Evolutionary conservation across 2,113 vertebrate species (phyloP).

Genomic region (Tiliqua scincoides): DNA sequence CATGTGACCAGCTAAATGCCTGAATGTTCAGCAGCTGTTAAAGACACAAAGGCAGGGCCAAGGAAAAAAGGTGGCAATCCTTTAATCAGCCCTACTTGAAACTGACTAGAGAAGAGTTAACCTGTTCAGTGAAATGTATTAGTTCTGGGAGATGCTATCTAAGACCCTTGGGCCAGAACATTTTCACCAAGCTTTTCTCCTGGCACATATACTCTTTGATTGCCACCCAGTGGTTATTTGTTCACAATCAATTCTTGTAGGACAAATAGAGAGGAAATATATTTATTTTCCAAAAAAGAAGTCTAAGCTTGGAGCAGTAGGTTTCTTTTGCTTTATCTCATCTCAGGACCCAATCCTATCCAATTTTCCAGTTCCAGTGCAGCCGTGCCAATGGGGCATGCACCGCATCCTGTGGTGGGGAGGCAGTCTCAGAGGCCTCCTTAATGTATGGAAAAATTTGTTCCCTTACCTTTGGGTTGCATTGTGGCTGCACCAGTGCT

Average conservation of each 20-base stretch:
- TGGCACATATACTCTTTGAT: neutral
- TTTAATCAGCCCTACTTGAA: neutral
- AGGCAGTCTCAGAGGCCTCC: no score
- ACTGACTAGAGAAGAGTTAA: neutral
- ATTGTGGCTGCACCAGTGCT: no score
- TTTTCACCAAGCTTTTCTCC: neutral
- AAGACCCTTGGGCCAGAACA: neutral
- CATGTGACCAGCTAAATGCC: no score
- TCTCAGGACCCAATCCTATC: neutral
- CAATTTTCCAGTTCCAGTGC: no score
- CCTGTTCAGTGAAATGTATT: neutral
- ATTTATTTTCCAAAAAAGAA: neutral
- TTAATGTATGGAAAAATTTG: no score
- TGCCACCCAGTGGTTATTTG: neutral
- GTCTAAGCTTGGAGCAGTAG: neutral
- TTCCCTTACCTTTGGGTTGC: no score
- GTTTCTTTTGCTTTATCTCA: neutral
- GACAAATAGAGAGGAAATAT: neutral
- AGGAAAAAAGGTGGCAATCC: no score
- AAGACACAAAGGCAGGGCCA: no score
- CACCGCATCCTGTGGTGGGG: no score
- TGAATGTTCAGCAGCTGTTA: no score
- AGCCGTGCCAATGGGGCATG: no score
- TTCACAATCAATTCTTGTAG: neutral
- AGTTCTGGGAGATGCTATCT: neutral